phyloP scores from a whole-genome alignment of 2,113 vertebrate genomes.

The Sander vitreus region DNA sequence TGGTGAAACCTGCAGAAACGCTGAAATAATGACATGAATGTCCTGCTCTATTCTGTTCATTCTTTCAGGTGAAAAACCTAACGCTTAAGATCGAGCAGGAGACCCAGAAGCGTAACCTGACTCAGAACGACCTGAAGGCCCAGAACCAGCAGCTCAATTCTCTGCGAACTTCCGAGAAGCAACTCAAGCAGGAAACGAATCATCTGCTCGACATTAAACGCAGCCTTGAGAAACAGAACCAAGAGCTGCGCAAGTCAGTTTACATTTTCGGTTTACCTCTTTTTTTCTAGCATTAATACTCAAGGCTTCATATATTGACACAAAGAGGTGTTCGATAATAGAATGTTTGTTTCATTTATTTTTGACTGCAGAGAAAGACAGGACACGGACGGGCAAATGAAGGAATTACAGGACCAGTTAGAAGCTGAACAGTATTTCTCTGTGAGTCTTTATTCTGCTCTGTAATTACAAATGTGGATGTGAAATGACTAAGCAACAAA shows the following conservation, averaged over 20 bases:
- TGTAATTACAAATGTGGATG: neutral
- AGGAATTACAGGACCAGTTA: conserved; percentile 97
- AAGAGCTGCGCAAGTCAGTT: conserved; percentile 94
- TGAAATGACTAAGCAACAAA: neutral
- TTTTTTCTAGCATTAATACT: neutral
- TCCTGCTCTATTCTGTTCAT: neutral
- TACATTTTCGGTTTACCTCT: neutral
- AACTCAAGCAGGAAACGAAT: conserved; percentile 96
- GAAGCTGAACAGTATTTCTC: conserved; percentile 99
- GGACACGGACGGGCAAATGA: conserved; percentile 98
- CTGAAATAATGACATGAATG: too few relatives aligned
- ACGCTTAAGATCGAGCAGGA: conserved; percentile 97
- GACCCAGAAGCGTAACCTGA: conserved; percentile 94
- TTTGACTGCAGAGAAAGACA: conserved; percentile 91
- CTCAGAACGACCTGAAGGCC: conserved; percentile 96
- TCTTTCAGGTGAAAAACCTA: conserved; percentile 93
- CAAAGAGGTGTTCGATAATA: neutral
- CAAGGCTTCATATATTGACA: neutral
- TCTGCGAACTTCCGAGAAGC: conserved; percentile 94
- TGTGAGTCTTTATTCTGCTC: conserved; percentile 80
- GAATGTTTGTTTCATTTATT: neutral
- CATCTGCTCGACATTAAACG: conserved; percentile 95
- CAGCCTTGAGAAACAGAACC: conserved; percentile 96
- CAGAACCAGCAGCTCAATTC: conserved; percentile 95
- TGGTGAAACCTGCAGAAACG: too few relatives aligned